These are phyloP conservation scores for Anser brachyrhynchus DNA, from an alignment of 2,113 vertebrate genomes.

Conservation along the genomic window DNA sequence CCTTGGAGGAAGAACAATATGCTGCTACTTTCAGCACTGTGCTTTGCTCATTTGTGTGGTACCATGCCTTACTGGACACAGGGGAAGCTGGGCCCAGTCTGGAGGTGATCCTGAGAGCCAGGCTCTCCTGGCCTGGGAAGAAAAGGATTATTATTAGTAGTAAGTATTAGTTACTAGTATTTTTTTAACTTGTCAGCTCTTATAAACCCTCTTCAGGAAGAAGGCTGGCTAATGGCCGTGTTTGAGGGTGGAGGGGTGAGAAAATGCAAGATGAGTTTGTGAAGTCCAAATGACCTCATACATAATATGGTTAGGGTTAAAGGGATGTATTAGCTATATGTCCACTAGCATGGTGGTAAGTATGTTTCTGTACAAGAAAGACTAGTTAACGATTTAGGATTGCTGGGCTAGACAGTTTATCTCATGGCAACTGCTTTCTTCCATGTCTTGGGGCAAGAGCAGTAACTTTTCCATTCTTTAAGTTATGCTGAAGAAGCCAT, in stretches of 20 bases:
- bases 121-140: not conserved
- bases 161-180: not conserved
- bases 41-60: not conserved
- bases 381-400: not conserved
- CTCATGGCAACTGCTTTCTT: not conserved
- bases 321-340: not conserved
- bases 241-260: not conserved
- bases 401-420: not conserved
- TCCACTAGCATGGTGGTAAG: rapidly evolving
- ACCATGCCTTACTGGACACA: rapidly evolving
- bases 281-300: not conserved
- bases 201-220: not conserved
- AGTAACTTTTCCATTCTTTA: not conserved
- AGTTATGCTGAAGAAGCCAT: not conserved
- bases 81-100: not conserved
- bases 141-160: not conserved
- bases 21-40: rapidly evolving
- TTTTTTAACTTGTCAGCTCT: not conserved
- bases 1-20: rapidly evolving
- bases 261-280: not conserved
- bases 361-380: not conserved
- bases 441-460: rapidly evolving
- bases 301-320: not conserved
- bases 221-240: not conserved
- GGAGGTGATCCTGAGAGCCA: not conserved